These are phyloP conservation scores for Actinostola sp. DNA, from an alignment of 92 coral and sea anemone genomes.

Conservation along the genomic window DNA sequence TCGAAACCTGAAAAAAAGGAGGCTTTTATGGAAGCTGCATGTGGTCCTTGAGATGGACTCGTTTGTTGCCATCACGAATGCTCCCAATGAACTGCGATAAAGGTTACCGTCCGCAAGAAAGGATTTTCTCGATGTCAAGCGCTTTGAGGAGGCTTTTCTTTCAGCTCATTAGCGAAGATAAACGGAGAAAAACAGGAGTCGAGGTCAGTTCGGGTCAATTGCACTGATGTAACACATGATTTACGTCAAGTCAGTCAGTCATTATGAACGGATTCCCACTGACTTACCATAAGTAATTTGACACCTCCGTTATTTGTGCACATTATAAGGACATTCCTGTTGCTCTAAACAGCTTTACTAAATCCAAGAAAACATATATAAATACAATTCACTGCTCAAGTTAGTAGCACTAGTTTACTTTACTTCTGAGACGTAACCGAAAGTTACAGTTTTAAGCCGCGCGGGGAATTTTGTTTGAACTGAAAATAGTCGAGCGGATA, in stretches of 20 bases:
- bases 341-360: constrained; percentile 10
- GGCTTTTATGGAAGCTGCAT: constrained; percentile 27
- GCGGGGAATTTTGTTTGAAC: constrained; percentile 17
- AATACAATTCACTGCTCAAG: not conserved
- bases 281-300: constrained; percentile 8
- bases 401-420: not conserved
- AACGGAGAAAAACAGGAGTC: constrained; percentile 27
- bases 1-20: constrained; percentile 61
- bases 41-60: constrained; percentile 1
- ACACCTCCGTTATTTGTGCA: constrained; percentile 4
- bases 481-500: constrained; percentile 24
- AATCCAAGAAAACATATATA: not conserved
- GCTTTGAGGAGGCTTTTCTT: constrained; percentile 2
- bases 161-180: constrained; percentile 29
- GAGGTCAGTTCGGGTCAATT: constrained; percentile 72
- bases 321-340: constrained; percentile 14
- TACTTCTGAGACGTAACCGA: not conserved
- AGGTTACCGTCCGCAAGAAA: not conserved
- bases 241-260: constrained; percentile 23
- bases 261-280: not conserved
- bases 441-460: not conserved
- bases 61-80: not conserved
- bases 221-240: constrained; percentile 5
- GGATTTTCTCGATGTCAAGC: constrained; percentile 2
- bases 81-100: not conserved